A percentile compares a stretch with the other conserved stretches of the same genome.
Conservation (phyloP, 2,888 invertebrate genomes). For the Cantharis nigra region DNA sequence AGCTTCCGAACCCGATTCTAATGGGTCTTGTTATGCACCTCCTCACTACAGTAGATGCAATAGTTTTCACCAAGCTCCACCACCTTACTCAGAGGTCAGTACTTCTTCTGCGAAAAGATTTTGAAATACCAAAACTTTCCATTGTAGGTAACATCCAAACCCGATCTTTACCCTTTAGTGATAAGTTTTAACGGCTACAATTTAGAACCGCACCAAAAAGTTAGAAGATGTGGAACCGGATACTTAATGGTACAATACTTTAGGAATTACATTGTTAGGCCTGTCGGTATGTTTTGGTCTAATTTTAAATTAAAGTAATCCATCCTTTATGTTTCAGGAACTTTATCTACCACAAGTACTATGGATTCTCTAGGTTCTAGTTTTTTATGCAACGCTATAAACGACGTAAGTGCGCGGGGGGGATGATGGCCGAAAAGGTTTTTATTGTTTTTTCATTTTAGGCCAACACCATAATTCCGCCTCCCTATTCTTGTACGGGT, state of each 20-base stretch:
- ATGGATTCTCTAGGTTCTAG: constrained; percentile 86
- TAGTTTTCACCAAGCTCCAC: constrained; percentile 81
- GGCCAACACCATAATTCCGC: constrained; percentile 82
- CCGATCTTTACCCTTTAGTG: constrained; percentile 82
- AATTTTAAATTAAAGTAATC: neutral
- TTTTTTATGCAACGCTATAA: constrained; percentile 82
- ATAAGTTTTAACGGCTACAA: constrained; percentile 69
- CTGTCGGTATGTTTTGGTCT: constrained; percentile 60
- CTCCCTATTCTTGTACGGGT: constrained; percentile 80
- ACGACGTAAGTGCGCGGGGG: constrained; percentile 64
- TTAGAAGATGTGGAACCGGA: constrained; percentile 70
- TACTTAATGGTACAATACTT: constrained; percentile 86
- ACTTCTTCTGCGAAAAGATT: neutral
- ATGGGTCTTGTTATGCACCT: constrained; percentile 80
- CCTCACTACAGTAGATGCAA: constrained; percentile 84
- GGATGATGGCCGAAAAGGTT: neutral
- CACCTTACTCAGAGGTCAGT: constrained; percentile 81
- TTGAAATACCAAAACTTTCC: neutral
- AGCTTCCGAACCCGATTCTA: constrained; percentile 74
- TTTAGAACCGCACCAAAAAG: constrained; percentile 67
- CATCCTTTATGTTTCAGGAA: constrained; percentile 58
- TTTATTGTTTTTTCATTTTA: constrained; percentile 44
- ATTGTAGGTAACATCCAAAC: constrained; percentile 79
- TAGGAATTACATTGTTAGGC: constrained; percentile 76
- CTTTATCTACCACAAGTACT: constrained; percentile 83